These are phyloP conservation scores for Crioceris asparagi DNA, from an alignment of 2,888 invertebrate genomes.

Conservation along the genomic window DNA sequence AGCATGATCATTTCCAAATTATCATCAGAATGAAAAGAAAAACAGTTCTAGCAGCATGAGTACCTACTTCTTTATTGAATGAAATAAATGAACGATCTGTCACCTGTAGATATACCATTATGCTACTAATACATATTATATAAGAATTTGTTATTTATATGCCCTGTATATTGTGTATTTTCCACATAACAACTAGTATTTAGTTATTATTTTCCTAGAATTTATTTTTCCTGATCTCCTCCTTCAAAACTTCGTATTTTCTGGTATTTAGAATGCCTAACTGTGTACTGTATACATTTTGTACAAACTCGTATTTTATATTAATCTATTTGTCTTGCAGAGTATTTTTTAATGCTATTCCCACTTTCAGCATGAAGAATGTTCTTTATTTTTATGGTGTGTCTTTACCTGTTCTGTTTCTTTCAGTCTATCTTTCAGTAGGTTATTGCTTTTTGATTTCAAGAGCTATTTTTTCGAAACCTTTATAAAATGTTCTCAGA, in stretches of 20 bases:
- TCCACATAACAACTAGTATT: conserved; percentile 23
- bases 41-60: no score
- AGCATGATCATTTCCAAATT: no score
- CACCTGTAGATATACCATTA: no score
- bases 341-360: conserved; percentile 25
- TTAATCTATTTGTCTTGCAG: conserved; percentile 22
- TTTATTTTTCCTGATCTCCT: conserved; percentile 7
- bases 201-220: conserved; percentile 14
- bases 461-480: conserved; percentile 15
- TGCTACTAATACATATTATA: no score
- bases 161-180: conserved; percentile 19
- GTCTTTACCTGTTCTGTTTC: conserved; percentile 39
- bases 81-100: no score
- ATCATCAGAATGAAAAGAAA: no score
- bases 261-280: conserved; percentile 20
- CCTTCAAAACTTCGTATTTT: not conserved
- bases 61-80: no score
- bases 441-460: conserved; percentile 21
- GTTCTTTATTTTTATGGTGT: conserved; percentile 23
- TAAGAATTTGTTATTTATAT: no score
- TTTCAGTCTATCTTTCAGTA: conserved; percentile 36
- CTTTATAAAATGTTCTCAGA: conserved; percentile 47
- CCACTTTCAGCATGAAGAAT: conserved; percentile 32
- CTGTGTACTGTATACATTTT: conserved; percentile 33
- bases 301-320: conserved; percentile 25